Percentiles rank a stretch among this genome's conserved stretches.
Evolutionary conservation across 2,797 vertebrate species (phyloP).

Genomic region (Molossus molossus): DNA sequence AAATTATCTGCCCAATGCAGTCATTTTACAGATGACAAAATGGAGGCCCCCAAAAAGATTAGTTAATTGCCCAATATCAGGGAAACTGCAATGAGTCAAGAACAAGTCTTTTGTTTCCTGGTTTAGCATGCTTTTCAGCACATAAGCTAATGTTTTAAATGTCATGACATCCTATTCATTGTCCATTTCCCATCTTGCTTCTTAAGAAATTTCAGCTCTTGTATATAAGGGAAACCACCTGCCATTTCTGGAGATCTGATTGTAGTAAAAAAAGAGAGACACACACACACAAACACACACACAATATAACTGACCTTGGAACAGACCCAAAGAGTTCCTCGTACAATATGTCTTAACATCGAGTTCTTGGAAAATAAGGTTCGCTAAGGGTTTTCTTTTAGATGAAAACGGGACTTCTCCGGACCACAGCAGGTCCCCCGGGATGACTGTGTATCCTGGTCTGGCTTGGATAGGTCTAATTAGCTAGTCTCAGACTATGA

Average conservation of each 20-base stretch:
- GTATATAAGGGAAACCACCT: neutral
- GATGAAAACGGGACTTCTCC: slow-evolving; percentile 4
- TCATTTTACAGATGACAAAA: slow-evolving; percentile 46
- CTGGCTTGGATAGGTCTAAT: neutral
- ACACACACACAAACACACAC: neutral
- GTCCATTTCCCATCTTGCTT: neutral
- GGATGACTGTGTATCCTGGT: neutral
- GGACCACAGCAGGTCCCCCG: neutral
- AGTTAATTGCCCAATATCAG: neutral
- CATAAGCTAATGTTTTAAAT: neutral
- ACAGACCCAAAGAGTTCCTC: neutral
- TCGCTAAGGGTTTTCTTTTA: neutral
- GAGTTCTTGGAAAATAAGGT: neutral
- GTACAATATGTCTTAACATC: neutral
- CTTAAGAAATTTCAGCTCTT: neutral
- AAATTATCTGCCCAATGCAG: neutral
- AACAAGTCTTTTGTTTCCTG: neutral
- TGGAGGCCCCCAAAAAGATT: neutral
- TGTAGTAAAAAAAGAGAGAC: neutral
- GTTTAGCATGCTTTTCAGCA: neutral
- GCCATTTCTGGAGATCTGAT: slow-evolving; percentile 4
- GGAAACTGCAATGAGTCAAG: neutral
- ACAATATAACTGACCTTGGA: neutral
- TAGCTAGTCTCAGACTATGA: neutral
- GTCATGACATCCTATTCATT: neutral